Evolutionary conservation across 1,140 invertebrate species (phyloP), one percentile per base, ranked within the genome.

Genomic region (Bombus confusus): DNA sequence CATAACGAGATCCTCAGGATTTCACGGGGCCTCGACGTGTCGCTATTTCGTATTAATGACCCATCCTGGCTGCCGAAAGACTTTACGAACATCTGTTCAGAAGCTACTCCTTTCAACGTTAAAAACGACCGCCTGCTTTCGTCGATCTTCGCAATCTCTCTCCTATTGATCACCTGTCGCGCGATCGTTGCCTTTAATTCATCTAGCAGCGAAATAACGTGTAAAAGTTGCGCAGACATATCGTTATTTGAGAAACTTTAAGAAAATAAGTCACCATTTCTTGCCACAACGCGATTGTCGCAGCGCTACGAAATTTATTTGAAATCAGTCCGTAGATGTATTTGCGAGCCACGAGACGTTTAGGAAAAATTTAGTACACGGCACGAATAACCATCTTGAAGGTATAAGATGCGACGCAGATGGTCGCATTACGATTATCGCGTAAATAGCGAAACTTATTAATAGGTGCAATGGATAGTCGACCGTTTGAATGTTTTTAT

Each of bases 1-100:
- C 93, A 93, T 94, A 94, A 94, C 91, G 88, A 94, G 92, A 94
- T 94, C 90, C 90, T 88, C 81, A 80, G 89, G 91, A 93, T 93
- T 92, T 92, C 89, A 92, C 81, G 78, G 90, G 85, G 74, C 62
- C 62, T 69, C 64, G 39, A 81, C 73, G 82, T 74, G 76, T 75
- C 86, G 74, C 81, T 77, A 73, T 66, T 83, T 85, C 80, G 80
- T 88, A 82, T 90, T 93, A 93, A 93, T 93, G 89, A 91, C 77
- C 83, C 82, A 80, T 83, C 68, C 62, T 39, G 28, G 39, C 80
- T 66, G 34, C 8, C 78, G 28, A 81, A 73, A 86, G 31, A 88
- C 79, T 90, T 74, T 25, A 37, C 39, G 78, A 88, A 91, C 92
- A 93, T 92, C 93, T 93, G 92, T 92, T 90, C 88, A 41, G 1